Percentiles rank a stretch among this genome's conserved stretches.
Evolutionary conservation across 2,113 vertebrate species (phyloP).

Genomic region (Dolichallabes microphthalmus): DNA sequence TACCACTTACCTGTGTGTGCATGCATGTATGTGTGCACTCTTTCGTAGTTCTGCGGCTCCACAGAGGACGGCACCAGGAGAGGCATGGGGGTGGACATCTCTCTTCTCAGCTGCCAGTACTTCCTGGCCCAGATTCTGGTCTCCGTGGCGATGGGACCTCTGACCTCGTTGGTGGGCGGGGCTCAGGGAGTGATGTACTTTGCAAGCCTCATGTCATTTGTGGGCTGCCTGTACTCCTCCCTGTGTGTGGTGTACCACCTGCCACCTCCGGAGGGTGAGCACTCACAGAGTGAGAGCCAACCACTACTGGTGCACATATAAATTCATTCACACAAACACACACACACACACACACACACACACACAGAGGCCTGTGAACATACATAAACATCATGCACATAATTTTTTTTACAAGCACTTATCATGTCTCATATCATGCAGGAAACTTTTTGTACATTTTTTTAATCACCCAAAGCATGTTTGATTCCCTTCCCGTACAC

Average conservation of each 20-base stretch:
- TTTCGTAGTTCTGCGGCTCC: constrained; percentile 84
- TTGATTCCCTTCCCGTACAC: background rate
- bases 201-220: constrained; percentile 89
- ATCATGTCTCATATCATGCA: background rate
- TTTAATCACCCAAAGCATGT: constrained; percentile 19
- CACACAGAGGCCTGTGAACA: background rate
- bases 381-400: background rate
- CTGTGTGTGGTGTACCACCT: constrained; percentile 90
- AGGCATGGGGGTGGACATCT: constrained; percentile 96
- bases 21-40: constrained; percentile 23
- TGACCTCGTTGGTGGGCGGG: constrained; percentile 90
- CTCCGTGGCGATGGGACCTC: constrained; percentile 89
- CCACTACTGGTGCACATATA: constrained; percentile 81
- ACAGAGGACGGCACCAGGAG: constrained; percentile 80
- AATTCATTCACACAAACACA: constrained; percentile 56
- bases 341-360: constrained; percentile 24
- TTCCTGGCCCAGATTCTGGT: constrained; percentile 96
- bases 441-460: constrained; percentile 15
- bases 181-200: constrained; percentile 97
- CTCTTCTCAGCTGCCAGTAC: constrained; percentile 95
- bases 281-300: constrained; percentile 80
- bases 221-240: constrained; percentile 93
- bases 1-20: background rate
- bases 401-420: background rate
- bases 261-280: constrained; percentile 77